Base-by-base conservation (phyloP, 2,797 vertebrate genomes). In the Centropyge bicolor region DNA sequence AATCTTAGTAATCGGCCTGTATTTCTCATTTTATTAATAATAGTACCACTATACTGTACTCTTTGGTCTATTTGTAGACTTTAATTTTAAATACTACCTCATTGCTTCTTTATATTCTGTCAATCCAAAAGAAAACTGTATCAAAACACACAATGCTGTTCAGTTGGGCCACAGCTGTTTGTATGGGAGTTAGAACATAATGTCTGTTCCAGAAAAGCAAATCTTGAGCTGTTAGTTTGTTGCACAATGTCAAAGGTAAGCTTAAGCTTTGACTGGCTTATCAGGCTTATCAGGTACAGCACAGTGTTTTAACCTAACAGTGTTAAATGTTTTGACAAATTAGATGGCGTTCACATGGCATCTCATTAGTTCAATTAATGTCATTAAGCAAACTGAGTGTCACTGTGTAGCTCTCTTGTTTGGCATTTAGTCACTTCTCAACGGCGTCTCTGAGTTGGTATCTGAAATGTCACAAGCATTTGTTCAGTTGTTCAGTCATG, bases 401-500 rank as follows among this genome's bases (percentile, higher is more conserved):
- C 45, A 31, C 10, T 45, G 12, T 31, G 40, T 51, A 16, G 9
- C 12, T 48, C 6, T 62, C 17, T 52, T 12, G 11, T 17, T 27
- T 70, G 63, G 57, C n/a, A 65, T 38, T 55, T 65, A 27, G 2
- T 75, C 59, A 36, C n/a, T 43, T 71, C 52, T 38, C n/a, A 46
- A 5, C 51, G 5, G 0, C 38, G 14, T 56, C 12, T 79, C 31
- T 67, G 11, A 41, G 22, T n/a, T 70, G 24, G 43, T 70, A 43
- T 60, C 51, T 66, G 46, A 74, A 76, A 68, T 66, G 57, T 85
- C 14, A 51, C 19, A n/a, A 19, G 17, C 48, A 64, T 71, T 74
- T 57, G 12, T 36, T n/a, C n/a, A n/a, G n/a, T n/a, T 40, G 24
- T 60, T 69, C 70, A 63, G 49, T 83, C 78, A 82, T 80, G 80